These are phyloP conservation scores for Lepisosteus osseus DNA, from an alignment of 2,113 vertebrate genomes.

Conservation along the genomic window DNA sequence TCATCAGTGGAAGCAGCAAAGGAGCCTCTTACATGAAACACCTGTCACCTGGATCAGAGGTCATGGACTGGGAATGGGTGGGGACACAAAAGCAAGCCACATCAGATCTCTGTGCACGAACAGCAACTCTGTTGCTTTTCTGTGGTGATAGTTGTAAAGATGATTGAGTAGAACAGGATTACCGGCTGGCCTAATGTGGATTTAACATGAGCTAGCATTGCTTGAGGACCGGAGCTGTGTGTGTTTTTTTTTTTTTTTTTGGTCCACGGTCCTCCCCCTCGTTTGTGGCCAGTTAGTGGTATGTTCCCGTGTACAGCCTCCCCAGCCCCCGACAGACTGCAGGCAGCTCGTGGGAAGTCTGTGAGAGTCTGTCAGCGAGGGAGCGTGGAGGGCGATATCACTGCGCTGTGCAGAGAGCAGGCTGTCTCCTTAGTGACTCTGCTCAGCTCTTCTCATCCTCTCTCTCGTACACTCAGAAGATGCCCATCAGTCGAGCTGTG, in stretches of 20 bases:
- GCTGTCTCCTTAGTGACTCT: constrained; percentile 24
- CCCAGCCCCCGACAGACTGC: constrained; percentile 59
- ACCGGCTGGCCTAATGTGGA: not conserved
- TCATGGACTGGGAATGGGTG: not conserved
- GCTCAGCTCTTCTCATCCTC: constrained; percentile 34
- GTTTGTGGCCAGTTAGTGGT: constrained; percentile 61
- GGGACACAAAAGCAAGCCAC: not conserved
- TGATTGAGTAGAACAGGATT: constrained; percentile 12
- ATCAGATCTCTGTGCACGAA: not conserved
- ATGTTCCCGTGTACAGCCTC: constrained; percentile 56
- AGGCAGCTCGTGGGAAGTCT: constrained; percentile 52
- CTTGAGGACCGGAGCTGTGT: not conserved
- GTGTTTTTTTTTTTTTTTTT: constrained; percentile 6
- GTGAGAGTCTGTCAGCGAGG: constrained; percentile 36
- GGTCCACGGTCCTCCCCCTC: constrained; percentile 39
- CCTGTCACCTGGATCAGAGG: constrained; percentile 14
- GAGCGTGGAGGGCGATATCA: constrained; percentile 15
- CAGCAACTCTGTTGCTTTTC: not conserved
- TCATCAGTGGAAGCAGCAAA: not conserved
- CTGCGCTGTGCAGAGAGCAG: constrained; percentile 23
- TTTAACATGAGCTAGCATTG: not conserved
- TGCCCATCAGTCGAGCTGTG: constrained; percentile 56
- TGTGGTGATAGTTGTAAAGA: not conserved
- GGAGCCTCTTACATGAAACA: not conserved
- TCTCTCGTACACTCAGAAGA: constrained; percentile 58